These are phyloP conservation scores for Saxidomus purpurata DNA, from an alignment of 1,140 invertebrate genomes.

Conservation along the genomic window DNA sequence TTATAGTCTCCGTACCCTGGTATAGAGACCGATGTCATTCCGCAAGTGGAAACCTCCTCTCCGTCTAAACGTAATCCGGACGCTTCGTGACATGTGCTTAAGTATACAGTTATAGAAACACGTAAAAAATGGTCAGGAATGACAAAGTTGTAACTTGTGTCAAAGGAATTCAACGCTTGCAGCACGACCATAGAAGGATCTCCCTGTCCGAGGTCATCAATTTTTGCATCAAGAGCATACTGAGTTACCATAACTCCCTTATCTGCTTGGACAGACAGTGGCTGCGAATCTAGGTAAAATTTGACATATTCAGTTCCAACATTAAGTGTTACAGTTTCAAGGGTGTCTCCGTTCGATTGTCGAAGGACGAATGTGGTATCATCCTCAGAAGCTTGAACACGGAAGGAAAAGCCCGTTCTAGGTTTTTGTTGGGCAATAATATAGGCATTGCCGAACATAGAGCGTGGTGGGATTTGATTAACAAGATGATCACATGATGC, in stretches of 20 bases:
- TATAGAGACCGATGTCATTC: not conserved
- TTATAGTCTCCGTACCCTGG: not conserved
- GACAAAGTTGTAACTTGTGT: not conserved
- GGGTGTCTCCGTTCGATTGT: not conserved
- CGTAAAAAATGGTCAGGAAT: not conserved
- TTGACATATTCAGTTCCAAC: not conserved
- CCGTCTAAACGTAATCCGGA: not conserved
- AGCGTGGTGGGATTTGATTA: not conserved
- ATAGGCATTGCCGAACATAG: not conserved
- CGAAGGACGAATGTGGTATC: not conserved
- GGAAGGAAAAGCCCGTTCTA: not conserved
- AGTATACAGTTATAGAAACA: not conserved
- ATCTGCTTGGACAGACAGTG: not conserved
- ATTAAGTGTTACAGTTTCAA: not conserved
- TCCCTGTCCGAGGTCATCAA: not conserved
- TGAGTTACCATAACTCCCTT: constrained; percentile 32
- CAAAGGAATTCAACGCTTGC: not conserved
- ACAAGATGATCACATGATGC: constrained; percentile 33
- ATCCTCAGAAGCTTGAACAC: constrained; percentile 18
- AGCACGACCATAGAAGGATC: constrained; percentile 26
- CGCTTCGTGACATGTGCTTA: not conserved
- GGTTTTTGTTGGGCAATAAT: constrained; percentile 17
- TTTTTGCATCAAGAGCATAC: constrained; percentile 1
- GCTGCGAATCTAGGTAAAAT: not conserved
- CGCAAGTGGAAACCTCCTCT: not conserved